Evolutionary conservation across 2,113 vertebrate genomes (phyloP), one percentile per base, ranked within the genome.

Genomic region (Cyprinodon tularosa): DNA sequence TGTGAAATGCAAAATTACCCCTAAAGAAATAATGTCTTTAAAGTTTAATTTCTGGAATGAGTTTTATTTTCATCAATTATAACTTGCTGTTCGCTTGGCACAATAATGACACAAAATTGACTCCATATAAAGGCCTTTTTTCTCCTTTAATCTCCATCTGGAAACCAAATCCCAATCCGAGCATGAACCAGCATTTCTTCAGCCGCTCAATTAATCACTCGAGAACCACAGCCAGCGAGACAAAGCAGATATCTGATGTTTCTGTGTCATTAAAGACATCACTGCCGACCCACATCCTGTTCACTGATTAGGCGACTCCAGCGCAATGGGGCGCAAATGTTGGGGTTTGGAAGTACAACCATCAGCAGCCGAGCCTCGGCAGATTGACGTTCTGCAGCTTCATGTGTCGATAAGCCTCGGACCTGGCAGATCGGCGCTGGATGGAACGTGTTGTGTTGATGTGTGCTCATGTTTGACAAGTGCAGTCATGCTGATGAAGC

Each of bases 381-480:
- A 9, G 66, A 13, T 17, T 12, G 64, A 62, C 38, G 63, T 80
- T 9, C 39, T 39, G 67, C 7, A 5, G 61, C 76, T 67, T 75
- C 42, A 3, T 47, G 85, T 81, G 88, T 83, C 67, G 8, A 78
- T 84, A 66, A 2, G 71, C 64, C 29, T 66, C 48, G 65, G 84
- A 85, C 59, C 42, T 8, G 3, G 36, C 71, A 68, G 84, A 78
- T 71, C 64, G 83, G 77, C 77, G 37, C 66, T 61, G 79, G 81
- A 90, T 80, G 69, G 67, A 68, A 74, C 67, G 0, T 71, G 86
- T 86, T 86, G 75, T 59, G 70, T 72, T 82, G 87, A 86, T 66
- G 81, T 77, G 85, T 72, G 80, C 74, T 57, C 72, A 68, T 80
- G 85, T 90, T 87, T 90, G 91, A 90, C 82, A 74, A 72, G 84